Evolutionary conservation across 2,797 vertebrate genomes (phyloP), one percentile per base, ranked within the genome.

Genomic region (Tauraco hartlaubi): DNA sequence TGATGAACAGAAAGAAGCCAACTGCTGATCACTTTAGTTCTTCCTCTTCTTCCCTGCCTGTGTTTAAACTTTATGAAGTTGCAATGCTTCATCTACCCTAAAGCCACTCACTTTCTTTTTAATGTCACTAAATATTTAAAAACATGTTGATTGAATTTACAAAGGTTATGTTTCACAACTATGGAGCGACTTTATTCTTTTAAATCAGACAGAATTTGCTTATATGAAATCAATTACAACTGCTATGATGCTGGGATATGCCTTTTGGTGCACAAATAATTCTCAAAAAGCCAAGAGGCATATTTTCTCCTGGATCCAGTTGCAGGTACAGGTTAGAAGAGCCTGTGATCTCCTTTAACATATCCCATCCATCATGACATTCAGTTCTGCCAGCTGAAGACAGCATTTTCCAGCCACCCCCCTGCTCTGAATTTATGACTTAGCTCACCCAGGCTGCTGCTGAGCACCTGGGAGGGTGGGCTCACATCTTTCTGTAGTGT

Each of bases 111-210:
- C 35, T 69, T 93, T 44, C 25, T 80, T 92, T 91, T 88, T 75
- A 83, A 72, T 85, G 43, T 62, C 75, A 33, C 12, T 77, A 64
- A 56, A 68, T 82, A 31, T 92, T 96, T 92, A 84, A 92, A 90
- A 93, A 52, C 33, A 23, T 35, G 43, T 71, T 93, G 68, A 87
- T 63, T 87, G 26, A 85, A 88, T 91, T 88, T 74, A 68, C 25
- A 49, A 51, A 82, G 31, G 20, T 63, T 82, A 12, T 44, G n/a
- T 80, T 92, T 90, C 37, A 48, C 63, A 67, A 39, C 19, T 1
- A 0, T 15, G n/a, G 35, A 93, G 33, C 25, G 59, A 59, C 26
- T 4, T 4, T 51, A 4, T 92, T 93, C 20, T 88, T 94, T 76
- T 49, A 52, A 55, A 79, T 41, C 20, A n/a, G 37, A 35, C 31